phyloP scores from a whole-genome alignment of 1,140 invertebrate genomes.

The Dendrolimus kikuchii region DNA sequence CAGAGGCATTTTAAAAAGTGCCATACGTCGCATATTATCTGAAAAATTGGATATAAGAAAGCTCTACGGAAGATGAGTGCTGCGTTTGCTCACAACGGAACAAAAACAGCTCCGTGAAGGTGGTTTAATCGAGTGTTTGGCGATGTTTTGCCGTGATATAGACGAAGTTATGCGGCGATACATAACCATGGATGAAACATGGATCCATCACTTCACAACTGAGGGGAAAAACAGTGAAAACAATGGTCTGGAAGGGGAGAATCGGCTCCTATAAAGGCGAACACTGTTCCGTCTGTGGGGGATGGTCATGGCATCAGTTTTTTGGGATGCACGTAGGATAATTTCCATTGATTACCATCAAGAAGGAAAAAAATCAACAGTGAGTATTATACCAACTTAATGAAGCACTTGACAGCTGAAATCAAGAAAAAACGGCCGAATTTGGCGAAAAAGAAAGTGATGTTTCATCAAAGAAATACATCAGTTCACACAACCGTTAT shows the following conservation, averaged over 20 bases:
- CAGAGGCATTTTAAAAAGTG: too few relatives aligned
- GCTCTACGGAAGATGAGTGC: constrained; percentile 1
- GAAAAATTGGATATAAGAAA: constrained; percentile 6
- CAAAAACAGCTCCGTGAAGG: constrained; percentile 1
- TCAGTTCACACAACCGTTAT: too few relatives aligned
- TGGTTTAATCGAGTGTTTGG: constrained; percentile 7
- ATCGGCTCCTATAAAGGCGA: neutral
- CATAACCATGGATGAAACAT: neutral
- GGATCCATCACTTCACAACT: neutral
- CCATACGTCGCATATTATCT: constrained; percentile 1
- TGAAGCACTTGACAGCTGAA: neutral
- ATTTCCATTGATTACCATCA: neutral
- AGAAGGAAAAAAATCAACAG: neutral
- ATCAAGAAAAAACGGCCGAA: constrained; percentile 18
- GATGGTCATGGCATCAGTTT: neutral
- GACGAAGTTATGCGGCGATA: neutral
- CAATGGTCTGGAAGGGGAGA: too few relatives aligned
- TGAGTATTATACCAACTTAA: neutral
- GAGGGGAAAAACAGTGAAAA: too few relatives aligned
- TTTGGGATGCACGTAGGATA: too few relatives aligned
- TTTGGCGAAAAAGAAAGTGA: neutral
- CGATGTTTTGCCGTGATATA: neutral
- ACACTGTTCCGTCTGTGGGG: neutral
- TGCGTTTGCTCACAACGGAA: constrained; percentile 6
- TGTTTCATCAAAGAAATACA: too few relatives aligned